Evolutionary conservation across 1,140 invertebrate genomes (phyloP), one percentile per base, ranked within the genome.

Genomic region (Druon quercuslanigerum): DNA sequence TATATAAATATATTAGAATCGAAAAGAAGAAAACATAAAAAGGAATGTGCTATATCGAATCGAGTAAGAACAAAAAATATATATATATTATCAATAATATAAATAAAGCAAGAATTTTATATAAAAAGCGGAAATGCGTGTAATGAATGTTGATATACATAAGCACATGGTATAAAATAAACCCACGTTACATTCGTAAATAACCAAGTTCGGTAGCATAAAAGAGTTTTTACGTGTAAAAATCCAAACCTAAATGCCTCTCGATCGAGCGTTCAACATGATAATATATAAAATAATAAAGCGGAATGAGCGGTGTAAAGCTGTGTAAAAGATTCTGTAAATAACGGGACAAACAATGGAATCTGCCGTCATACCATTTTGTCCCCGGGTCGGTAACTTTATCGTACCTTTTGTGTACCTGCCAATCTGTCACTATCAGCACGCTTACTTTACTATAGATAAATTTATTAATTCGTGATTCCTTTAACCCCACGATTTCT

Each of bases 181-280:
- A 73, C 60, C 46, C 54, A 71, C 73, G 60, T 76, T 79, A 76
- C 74, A 76, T 51, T 60, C 54, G 50, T 51, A 70, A 46, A 51
- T 19, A 75, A 80, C 75, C 79, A 76, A 81, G 76, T 81, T 81
- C 81, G 83, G 80, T 77, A 79, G 74, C 73, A 75, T 81, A 79
- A 84, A 84, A 78, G 80, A 84, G 81, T 87, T 87, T 87, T 82
- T 85, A 87, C 85, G 79, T 85, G 84, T 85, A 84, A 84, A 87
- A 51, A 84, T 81, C 80, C 81, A 84, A 81, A 87, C 86, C 84
- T 87, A 86, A 86, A 85, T 86, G 82, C 84, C 82, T 86, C 86
- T 82, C 79, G 60, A 66, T 66, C 60, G 60, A 66, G 60, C 75
- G 78, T 74, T 84, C 79, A 85, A 60, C 40, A 60, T 25, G 40